These are phyloP conservation scores for Idaea dimidiata DNA, from an alignment of 2,888 invertebrate species.

Conservation along the genomic window DNA sequence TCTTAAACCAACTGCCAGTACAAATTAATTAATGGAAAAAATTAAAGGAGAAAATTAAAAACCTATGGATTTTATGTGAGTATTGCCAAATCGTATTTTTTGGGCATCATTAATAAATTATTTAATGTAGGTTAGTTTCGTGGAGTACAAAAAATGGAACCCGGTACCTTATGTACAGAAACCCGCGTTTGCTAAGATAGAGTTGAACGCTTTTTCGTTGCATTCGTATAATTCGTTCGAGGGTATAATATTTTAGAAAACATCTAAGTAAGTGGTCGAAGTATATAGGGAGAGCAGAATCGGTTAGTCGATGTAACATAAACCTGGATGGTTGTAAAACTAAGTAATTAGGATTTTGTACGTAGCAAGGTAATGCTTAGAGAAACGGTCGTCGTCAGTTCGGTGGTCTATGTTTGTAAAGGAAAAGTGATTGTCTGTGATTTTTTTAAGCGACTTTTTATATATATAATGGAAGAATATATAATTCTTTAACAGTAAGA, in stretches of 20 bases:
- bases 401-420: constrained; percentile 80
- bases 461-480: constrained; percentile 75
- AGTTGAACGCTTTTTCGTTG: constrained; percentile 25
- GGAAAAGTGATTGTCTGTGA: constrained; percentile 81
- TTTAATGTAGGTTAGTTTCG: constrained; percentile 65
- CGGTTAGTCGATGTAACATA: constrained; percentile 56
- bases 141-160: constrained; percentile 62
- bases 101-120: constrained; percentile 63
- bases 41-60: constrained; percentile 28
- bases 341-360: constrained; percentile 78
- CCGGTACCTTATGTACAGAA: constrained; percentile 42
- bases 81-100: constrained; percentile 77
- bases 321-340: constrained; percentile 81
- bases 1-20: constrained; percentile 76
- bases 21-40: constrained; percentile 69
- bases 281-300: constrained; percentile 37
- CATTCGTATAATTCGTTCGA: constrained; percentile 42
- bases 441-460: constrained; percentile 82
- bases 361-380: constrained; percentile 77
- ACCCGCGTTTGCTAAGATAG: constrained; percentile 43
- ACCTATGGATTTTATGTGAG: constrained; percentile 67
- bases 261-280: constrained; percentile 51
- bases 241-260: constrained; percentile 51
- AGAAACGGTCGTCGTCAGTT: constrained; percentile 66
- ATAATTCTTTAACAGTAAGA: constrained; percentile 80